Conservation (phyloP, 2,888 invertebrate species). For the Athripsodes cinereus region DNA sequence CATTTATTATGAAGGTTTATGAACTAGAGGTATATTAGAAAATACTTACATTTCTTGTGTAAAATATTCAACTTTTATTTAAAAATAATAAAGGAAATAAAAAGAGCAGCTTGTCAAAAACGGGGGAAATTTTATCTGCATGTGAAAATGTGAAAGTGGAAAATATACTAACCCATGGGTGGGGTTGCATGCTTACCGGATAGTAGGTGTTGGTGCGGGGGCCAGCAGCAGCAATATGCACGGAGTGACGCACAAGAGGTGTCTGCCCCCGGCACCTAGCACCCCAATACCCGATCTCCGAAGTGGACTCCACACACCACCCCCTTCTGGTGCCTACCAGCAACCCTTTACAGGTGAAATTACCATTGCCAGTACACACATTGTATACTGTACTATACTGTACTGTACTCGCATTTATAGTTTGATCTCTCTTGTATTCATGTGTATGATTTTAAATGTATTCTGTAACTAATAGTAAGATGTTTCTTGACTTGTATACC, state of each 20-base stretch:
- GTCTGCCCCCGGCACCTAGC: conserved; percentile 78
- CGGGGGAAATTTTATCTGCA: too few relatives aligned
- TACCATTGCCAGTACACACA: not conserved
- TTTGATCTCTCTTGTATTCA: too few relatives aligned
- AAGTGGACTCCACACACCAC: conserved; percentile 55
- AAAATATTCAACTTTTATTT: too few relatives aligned
- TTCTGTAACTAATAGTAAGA: too few relatives aligned
- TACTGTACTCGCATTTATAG: not conserved
- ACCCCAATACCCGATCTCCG: conserved; percentile 84
- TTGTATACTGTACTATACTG: not conserved
- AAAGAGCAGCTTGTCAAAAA: too few relatives aligned
- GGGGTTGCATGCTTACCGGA: conserved; percentile 27
- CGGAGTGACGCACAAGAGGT: conserved; percentile 79
- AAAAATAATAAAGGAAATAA: too few relatives aligned
- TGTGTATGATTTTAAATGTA: not conserved
- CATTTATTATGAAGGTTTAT: too few relatives aligned
- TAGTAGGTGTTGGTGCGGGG: conserved; percentile 29
- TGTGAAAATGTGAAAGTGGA: not conserved
- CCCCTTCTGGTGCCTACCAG: conserved; percentile 32
- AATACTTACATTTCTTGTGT: too few relatives aligned
- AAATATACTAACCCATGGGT: conserved; percentile 11
- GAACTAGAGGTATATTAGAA: too few relatives aligned
- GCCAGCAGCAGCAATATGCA: conserved; percentile 63
- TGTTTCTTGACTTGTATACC: too few relatives aligned
- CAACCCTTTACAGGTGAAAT: conserved; percentile 48